Evolutionary conservation across 2,888 invertebrate species (phyloP), one percentile per base, ranked within the genome.

Genomic region (Exephanes ischioxanthus): DNA sequence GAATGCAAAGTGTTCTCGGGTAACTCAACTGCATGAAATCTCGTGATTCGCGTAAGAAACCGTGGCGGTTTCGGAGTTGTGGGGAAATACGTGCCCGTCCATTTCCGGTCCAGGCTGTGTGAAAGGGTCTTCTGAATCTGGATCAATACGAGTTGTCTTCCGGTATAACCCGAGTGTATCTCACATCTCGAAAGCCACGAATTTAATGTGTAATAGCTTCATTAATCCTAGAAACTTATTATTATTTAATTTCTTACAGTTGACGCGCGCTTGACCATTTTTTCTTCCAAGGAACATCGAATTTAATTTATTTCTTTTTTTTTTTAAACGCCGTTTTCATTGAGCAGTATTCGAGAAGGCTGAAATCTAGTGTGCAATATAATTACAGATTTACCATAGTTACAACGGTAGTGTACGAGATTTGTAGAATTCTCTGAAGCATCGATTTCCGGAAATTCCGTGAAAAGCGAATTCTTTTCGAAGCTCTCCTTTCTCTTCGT

Each of bases 1-100:
- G 53, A 22, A 55, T 37, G 45, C 76, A 75, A 80, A 82, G 79
- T 75, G 55, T 53, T 79, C 71, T 75, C 66, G 22, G 63, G 77
- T 67, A 30, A 51, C 78, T 22, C 55, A 16, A 67, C 48, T 68
- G 7, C 55, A 55, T 22, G 61, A 75, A 76, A 51, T 66, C 51
- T 66, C 66, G 75, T 51, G 22, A 66, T 73, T 61, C 48, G 48
- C n/a, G 5, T 19, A 30, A 30, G 26, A 73, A 45, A 45, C 9
- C 26, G 11, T 22, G 26, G 26, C 0, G 73, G 41, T 16, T 45
- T 58, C 7, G 45, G 41, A 72, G 41, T 3, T 19, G 37, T n/a
- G 30, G 30, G 45, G 41, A 61, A 61, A 63, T 73, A 61, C 41
- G 16, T 45, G 33, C 6, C 26, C 48, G 61, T 33, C 16, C 19